These are phyloP conservation scores for Pristis pectinata DNA, from an alignment of 2,797 vertebrate genomes.

Conservation along the genomic window DNA sequence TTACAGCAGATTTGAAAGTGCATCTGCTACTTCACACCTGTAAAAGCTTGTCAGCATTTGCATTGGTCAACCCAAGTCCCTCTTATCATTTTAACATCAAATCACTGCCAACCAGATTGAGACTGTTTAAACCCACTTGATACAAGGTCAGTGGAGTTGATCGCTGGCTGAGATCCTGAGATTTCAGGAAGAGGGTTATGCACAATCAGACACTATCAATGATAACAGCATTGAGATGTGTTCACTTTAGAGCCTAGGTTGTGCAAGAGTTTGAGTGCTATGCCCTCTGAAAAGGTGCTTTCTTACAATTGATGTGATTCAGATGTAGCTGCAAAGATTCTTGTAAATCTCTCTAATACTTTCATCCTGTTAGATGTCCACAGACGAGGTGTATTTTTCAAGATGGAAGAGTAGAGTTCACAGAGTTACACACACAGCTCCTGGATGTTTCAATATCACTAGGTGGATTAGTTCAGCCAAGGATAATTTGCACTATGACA, in stretches of 20 bases:
- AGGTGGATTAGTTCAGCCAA: not conserved
- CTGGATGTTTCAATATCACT: not conserved
- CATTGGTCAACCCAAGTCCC: not conserved
- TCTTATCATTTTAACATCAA: not conserved
- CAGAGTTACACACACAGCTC: not conserved
- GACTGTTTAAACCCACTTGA: not conserved
- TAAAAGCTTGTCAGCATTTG: not conserved
- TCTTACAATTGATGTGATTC: not conserved
- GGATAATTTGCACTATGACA: not conserved
- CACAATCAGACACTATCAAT: not conserved
- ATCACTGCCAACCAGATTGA: not conserved
- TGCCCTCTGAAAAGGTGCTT: not conserved
- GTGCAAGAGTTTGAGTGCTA: not conserved
- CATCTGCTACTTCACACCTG: not conserved
- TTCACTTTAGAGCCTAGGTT: not conserved
- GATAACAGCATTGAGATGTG: not conserved
- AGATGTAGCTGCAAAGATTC: not conserved
- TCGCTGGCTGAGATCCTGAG: not conserved
- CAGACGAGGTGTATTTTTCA: not conserved
- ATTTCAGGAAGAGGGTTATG: not conserved
- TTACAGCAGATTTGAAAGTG: not conserved
- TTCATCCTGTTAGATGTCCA: not conserved
- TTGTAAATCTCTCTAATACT: not conserved
- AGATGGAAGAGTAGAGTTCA: not conserved
- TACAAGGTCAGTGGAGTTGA: not conserved